Base-by-base conservation (phyloP, 35 echinoderm and acorn worm genomes). In the Apostichopus japonicus region DNA sequence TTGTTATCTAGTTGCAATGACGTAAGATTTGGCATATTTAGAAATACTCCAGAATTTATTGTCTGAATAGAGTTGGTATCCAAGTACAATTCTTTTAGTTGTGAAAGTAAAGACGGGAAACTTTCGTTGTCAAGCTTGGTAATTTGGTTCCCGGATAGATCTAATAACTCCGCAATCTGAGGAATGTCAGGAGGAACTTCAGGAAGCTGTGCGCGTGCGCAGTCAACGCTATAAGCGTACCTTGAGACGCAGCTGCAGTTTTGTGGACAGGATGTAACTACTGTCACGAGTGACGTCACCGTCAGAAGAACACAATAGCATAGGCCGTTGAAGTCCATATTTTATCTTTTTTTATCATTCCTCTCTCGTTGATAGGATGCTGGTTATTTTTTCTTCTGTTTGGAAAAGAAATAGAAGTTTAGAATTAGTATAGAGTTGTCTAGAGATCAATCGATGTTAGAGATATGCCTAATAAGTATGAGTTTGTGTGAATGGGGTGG, bases 11-110 rank as follows among this genome's bases (percentile, higher is more conserved):
- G 54, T 5, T 82, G 33, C 8, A 82, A 24, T 56, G 79, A 54
- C 79, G 79, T 82, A 33, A 82, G 13, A 24, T 82, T 82, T 82
- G 44, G 79, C 44, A 56, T 82, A 13, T 54, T 52, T n/a, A 6
- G 13, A 56, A 82, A 82, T 56, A 56, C 33, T 33, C 79, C 79
- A 15, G 25, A 52, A 54, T 52, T 82, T 11, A 82, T 82, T 13
- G 22, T 24, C 7, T 19, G 13, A n/a, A 82, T 82, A 54, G 25
- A 1, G 27, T 82, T 82, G 5, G 0, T 8, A 54, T 82, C 79
- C 79, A 82, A 55, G 24, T 9, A 53, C 54, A 82, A 56, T 51
- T 82, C 79, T 52, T 14, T 52, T 51, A 82, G 23, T 82, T 56
- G 23, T 82, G 15, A 52, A 52, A 82, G 79, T 17, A 10, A 8